Evolutionary conservation across 35 echinoderm and acorn worm species (phyloP).

Genomic region (Stichopus chloronotus): DNA sequence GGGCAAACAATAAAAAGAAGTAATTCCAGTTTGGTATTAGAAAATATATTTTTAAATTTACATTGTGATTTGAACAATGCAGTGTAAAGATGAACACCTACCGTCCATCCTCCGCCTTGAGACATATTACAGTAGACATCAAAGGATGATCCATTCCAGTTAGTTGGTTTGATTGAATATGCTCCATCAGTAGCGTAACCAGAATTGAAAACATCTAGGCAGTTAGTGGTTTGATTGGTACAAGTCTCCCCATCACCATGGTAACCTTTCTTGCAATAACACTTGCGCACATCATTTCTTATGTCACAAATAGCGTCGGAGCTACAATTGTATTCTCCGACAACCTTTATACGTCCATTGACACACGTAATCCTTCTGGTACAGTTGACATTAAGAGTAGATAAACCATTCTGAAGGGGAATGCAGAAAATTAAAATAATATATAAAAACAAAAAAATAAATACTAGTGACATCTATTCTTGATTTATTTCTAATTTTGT

Average conservation of each 20-base stretch:
- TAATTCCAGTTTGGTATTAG: too few relatives aligned
- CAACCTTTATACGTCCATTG: not conserved
- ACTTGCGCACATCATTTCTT: not conserved
- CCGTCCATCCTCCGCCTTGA: not conserved
- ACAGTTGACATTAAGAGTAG: not conserved
- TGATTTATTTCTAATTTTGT: too few relatives aligned
- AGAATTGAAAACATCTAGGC: not conserved
- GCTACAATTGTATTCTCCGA: not conserved
- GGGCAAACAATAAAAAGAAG: too few relatives aligned
- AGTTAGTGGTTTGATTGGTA: not conserved
- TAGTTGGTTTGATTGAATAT: not conserved
- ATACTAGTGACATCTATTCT: too few relatives aligned
- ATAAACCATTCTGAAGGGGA: not conserved
- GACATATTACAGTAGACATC: conserved; percentile 1
- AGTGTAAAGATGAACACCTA: not conserved
- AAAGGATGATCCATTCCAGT: not conserved
- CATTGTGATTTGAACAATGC: too few relatives aligned
- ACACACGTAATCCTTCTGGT: not conserved
- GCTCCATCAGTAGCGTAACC: not conserved
- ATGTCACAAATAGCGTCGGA: not conserved
- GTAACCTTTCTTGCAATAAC: not conserved
- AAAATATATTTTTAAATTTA: too few relatives aligned
- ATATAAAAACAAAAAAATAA: too few relatives aligned
- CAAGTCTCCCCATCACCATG: not conserved
- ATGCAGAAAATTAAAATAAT: not conserved